phyloP scores from a whole-genome alignment of 2,113 vertebrate species.

The Heterochromis multidens region DNA sequence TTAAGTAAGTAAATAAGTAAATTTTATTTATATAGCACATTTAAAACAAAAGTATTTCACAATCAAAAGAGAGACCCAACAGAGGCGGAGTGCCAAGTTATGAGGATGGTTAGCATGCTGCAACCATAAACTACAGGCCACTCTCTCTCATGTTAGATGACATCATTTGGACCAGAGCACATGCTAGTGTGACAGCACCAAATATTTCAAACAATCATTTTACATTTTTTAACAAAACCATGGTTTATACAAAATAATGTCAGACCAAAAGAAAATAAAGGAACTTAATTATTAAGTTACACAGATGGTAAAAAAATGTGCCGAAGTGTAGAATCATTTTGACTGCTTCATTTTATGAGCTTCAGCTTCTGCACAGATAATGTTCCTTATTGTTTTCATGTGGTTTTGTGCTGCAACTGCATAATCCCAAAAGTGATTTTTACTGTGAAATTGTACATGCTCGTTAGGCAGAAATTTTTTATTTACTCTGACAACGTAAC shows the following conservation, averaged over 20 bases:
- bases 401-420: too few relatives aligned
- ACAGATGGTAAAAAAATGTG: background rate
- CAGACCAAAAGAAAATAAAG: background rate
- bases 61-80: background rate
- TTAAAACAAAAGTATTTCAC: background rate
- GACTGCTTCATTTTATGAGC: too few relatives aligned
- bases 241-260: background rate
- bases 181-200: background rate
- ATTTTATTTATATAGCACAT: background rate
- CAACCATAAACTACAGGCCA: background rate
- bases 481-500: too few relatives aligned
- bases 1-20: accelerated
- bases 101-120: background rate
- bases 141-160: too few relatives aligned
- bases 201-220: background rate
- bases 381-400: too few relatives aligned
- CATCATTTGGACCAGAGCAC: background rate
- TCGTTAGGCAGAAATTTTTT: too few relatives aligned
- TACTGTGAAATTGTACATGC: too few relatives aligned
- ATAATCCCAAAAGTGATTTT: too few relatives aligned
- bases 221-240: too few relatives aligned
- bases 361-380: too few relatives aligned
- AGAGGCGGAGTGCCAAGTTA: background rate
- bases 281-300: background rate
- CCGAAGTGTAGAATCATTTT: too few relatives aligned